Conservation (phyloP, 2,888 invertebrate genomes). For the Zygogramma bicolorata region DNA sequence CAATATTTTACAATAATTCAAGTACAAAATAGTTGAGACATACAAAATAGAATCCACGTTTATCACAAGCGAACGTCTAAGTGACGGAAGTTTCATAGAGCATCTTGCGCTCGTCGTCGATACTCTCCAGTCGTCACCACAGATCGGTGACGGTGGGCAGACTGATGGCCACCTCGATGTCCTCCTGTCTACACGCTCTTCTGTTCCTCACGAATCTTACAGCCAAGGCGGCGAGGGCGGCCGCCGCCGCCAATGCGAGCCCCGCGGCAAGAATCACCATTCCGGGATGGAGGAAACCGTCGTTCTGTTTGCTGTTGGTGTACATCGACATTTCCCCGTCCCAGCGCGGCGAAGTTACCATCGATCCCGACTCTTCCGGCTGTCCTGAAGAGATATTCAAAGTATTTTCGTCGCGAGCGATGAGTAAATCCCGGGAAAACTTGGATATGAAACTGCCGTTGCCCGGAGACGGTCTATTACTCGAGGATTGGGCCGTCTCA, state of each 20-base stretch:
- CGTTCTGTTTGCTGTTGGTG: constrained; percentile 55
- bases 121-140: constrained; percentile 76
- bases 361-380: constrained; percentile 11
- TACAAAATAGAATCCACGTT: constrained; percentile 52
- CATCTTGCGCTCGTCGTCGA: constrained; percentile 68
- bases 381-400: constrained; percentile 17
- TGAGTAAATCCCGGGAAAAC: constrained; percentile 45
- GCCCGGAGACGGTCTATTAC: constrained; percentile 39
- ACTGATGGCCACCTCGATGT: constrained; percentile 72
- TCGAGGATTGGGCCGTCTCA: constrained; percentile 39
- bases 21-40: constrained; percentile 55
- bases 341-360: constrained; percentile 46
- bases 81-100: constrained; percentile 62
- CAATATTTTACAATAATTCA: constrained; percentile 52
- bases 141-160: constrained; percentile 74
- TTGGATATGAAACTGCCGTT: constrained; percentile 28
- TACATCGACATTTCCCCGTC: constrained; percentile 60
- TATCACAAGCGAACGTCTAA: constrained; percentile 44
- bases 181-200: constrained; percentile 59
- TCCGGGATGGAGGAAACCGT: constrained; percentile 67
- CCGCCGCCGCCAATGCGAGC: constrained; percentile 70
- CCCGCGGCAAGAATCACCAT: constrained; percentile 70
- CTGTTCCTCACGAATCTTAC: constrained; percentile 64
- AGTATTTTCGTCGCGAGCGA: constrained; percentile 17
- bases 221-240: constrained; percentile 68